Evolutionary conservation across 2,888 invertebrate species (phyloP).

Genomic region (Ornithoptera alexandrae): DNA sequence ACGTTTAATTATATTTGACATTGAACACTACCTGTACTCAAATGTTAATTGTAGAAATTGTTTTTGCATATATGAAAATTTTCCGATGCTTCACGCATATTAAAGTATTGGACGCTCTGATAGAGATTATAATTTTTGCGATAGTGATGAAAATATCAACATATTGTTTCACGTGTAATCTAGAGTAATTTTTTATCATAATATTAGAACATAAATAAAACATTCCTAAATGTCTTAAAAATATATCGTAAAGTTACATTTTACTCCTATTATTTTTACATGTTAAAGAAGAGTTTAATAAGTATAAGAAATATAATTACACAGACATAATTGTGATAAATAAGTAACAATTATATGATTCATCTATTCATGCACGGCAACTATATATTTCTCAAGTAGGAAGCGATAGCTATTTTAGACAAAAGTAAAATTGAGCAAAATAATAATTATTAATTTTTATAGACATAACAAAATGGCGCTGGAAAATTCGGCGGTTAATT

Average conservation of each 20-base stretch:
- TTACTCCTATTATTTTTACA: too few relatives aligned
- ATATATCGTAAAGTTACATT: too few relatives aligned
- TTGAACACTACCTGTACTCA: constrained; percentile 6
- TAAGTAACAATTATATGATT: neutral
- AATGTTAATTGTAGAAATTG: neutral
- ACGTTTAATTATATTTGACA: constrained; percentile 8
- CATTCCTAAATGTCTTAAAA: too few relatives aligned
- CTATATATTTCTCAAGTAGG: neutral
- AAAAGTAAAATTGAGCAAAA: neutral
- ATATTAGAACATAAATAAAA: neutral
- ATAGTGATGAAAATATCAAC: constrained; percentile 16
- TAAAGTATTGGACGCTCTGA: constrained; percentile 12
- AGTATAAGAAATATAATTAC: neutral
- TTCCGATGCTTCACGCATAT: constrained; percentile 6
- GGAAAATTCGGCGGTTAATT: constrained; percentile 27
- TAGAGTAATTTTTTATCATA: neutral
- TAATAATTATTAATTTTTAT: constrained; percentile 2
- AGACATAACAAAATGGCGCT: constrained; percentile 28
- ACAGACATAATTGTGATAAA: neutral
- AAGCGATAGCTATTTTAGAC: neutral
- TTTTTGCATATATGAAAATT: neutral
- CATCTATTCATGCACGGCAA: neutral
- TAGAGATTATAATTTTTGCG: constrained; percentile 24
- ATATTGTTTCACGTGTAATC: neutral
- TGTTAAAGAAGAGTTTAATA: too few relatives aligned